A percentile compares a stretch with the other conserved stretches of the same genome.
Conservation (phyloP, 2,113 vertebrate genomes). For the Tachysurus vachellii region DNA sequence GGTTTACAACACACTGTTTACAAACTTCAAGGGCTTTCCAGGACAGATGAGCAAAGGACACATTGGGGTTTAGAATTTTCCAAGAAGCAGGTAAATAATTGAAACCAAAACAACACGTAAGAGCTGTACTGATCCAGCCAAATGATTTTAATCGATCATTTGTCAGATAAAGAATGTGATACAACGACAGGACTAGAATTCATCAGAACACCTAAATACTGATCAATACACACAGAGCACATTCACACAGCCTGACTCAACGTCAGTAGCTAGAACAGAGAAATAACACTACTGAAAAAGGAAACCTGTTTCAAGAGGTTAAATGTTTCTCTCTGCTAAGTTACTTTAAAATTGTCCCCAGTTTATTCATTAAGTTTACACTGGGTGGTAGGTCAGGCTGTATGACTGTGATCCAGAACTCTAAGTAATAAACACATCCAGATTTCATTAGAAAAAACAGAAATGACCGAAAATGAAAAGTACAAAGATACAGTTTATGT, state of each 20-base stretch:
- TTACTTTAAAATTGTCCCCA: constrained; percentile 13
- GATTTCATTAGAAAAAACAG: constrained; percentile 56
- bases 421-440: constrained; percentile 75
- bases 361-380: neutral
- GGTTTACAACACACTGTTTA: neutral
- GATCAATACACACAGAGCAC: constrained; percentile 66
- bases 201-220: constrained; percentile 76
- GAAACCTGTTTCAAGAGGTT: constrained; percentile 39
- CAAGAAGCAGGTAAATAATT: neutral
- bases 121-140: constrained; percentile 66
- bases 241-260: constrained; percentile 60
- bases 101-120: constrained; percentile 46
- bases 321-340: constrained; percentile 37
- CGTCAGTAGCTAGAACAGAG: constrained; percentile 1
- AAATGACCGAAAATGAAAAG: constrained; percentile 49
- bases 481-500: constrained; percentile 61
- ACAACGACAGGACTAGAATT: constrained; percentile 75
- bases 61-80: neutral
- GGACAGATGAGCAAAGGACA: neutral
- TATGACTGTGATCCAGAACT: constrained; percentile 65
- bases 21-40: neutral
- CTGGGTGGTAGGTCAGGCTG: constrained; percentile 51
- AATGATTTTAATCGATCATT: constrained; percentile 75
- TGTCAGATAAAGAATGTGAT: constrained; percentile 75
- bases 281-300: constrained; percentile 20